Base-by-base conservation (phyloP, 2,113 vertebrate genomes). In the Origma solitaria region DNA sequence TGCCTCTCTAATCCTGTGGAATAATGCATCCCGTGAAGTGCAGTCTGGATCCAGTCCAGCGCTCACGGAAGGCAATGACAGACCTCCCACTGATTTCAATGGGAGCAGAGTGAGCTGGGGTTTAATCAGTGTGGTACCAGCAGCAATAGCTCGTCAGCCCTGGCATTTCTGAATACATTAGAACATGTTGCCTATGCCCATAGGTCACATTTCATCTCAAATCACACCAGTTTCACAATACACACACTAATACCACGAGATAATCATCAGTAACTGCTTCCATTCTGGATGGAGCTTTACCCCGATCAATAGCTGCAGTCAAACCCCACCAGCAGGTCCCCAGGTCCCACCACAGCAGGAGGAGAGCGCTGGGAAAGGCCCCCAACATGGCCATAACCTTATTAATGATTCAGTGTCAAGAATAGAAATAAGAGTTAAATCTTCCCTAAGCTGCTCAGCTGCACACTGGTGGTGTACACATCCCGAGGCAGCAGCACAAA, bases 371-470 rank as follows among this genome's bases (percentile, higher is more conserved):
- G 65, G 23, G n/a, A 45, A 88, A 62, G 44, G 53, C 53, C 79
- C 56, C 14, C 47, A 64, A 2, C 62, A 5, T 33, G 82, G 58
- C 13, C 82, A 92, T 37, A 89, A 72, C 91, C 86, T 90, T 58
- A 70, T 61, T 94, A 92, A 89, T 49, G 54, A 82, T 93, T 84
- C 20, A 1, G 64, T 33, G 10, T 88, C 93, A 50, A 58, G 83
- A 94, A 96, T 70, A 93, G 95, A 90, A 57, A 44, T 76, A 90
- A 95, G 94, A 95, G 79, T 90, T 73, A 94, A 95, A 83, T 83
- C 88, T 94, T 82, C 78, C 47, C 4, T 88, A 54, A 96, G 89
- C 90, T 87, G 94, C 94, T 90, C 68, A 68, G 69, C 90, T 62
- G 82, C 78, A 60, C 61, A 2, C 53, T 35, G 37, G 18, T 16